phyloP scores from a whole-genome alignment of 53 echinoderm and acorn worm species.

The Crossaster papposus region DNA sequence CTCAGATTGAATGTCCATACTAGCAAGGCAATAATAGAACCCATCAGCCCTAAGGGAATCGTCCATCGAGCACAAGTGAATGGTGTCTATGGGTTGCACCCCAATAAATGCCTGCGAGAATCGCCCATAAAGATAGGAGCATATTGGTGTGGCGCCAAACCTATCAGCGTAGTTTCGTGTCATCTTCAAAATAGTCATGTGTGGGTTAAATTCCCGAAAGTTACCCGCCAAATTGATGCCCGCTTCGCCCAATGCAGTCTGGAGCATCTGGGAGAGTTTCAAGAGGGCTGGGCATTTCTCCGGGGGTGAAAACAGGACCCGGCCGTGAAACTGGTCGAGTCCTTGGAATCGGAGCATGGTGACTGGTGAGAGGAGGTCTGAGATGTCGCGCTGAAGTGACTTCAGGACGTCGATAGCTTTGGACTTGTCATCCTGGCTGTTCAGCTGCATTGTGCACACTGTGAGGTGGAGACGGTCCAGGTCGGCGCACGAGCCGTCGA shows the following conservation, averaged over 20 bases:
- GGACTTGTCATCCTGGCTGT: conserved; percentile 59
- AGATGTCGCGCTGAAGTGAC: conserved; percentile 66
- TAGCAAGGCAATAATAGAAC: conserved; percentile 79
- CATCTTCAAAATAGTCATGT: conserved; percentile 83
- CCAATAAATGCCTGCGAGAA: conserved; percentile 71
- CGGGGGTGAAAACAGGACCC: conserved; percentile 72
- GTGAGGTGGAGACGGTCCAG: conserved; percentile 81
- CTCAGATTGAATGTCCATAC: conserved; percentile 65
- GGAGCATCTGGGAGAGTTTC: conserved; percentile 51
- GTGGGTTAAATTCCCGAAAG: conserved; percentile 66
- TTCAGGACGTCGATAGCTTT: conserved; percentile 75
- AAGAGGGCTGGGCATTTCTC: conserved; percentile 51
- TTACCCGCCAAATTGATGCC: conserved; percentile 77
- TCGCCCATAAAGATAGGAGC: conserved; percentile 22
- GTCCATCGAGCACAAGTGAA: conserved; percentile 85
- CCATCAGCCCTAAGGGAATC: conserved; percentile 66
- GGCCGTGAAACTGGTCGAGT: conserved; percentile 66
- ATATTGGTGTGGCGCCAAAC: conserved; percentile 11
- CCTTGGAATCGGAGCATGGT: conserved; percentile 80
- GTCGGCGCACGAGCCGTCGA: conserved; percentile 56
- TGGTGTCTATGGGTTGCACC: conserved; percentile 71
- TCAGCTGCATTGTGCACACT: conserved; percentile 72
- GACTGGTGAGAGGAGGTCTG: conserved; percentile 70
- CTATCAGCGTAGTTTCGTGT: neutral
- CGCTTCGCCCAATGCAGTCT: conserved; percentile 49